These are phyloP conservation scores for Nysson spinosus DNA, from an alignment of 2,888 invertebrate species.

Conservation along the genomic window DNA sequence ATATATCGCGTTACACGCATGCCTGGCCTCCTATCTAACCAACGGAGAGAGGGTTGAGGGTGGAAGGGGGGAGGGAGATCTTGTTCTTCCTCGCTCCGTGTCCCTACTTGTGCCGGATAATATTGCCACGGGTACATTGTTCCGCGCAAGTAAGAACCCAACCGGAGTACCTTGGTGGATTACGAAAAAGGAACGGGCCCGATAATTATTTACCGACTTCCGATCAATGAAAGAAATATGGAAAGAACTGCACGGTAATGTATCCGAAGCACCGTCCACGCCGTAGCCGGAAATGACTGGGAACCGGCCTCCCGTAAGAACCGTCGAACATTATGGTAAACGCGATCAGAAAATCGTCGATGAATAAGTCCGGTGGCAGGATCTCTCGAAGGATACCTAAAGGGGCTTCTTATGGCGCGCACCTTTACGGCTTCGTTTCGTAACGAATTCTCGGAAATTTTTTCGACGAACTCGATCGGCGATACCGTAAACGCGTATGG, in stretches of 20 bases:
- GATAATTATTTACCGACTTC: too few relatives aligned
- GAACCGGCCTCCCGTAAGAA: slow-evolving; percentile 21
- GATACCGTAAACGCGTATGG: slow-evolving; percentile 5
- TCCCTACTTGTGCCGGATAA: slow-evolving; percentile 19
- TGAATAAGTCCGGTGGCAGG: slow-evolving; percentile 73
- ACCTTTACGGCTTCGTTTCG: slow-evolving; percentile 59
- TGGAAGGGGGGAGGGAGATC: slow-evolving; percentile 1
- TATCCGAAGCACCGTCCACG: slow-evolving; percentile 34
- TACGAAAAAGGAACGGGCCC: neutral
- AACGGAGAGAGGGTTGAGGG: neutral
- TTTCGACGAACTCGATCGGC: slow-evolving; percentile 37
- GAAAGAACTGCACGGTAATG: too few relatives aligned
- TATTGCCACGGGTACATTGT: slow-evolving; percentile 42
- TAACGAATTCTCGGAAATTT: slow-evolving; percentile 58
- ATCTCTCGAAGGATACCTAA: slow-evolving; percentile 48
- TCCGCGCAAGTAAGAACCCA: slow-evolving; percentile 9
- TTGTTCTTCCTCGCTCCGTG: too few relatives aligned
- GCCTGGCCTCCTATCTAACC: slow-evolving; percentile 29
- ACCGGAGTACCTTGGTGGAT: neutral
- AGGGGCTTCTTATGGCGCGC: slow-evolving; percentile 62
- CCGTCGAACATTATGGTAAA: slow-evolving; percentile 26
- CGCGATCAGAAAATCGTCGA: slow-evolving; percentile 66
- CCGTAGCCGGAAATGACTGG: slow-evolving; percentile 44
- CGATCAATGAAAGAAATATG: too few relatives aligned
- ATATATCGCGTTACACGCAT: slow-evolving; percentile 69